Evolutionary conservation across 2,888 invertebrate species (phyloP), one percentile per base, ranked within the genome.

Genomic region (Cerastoderma edule): DNA sequence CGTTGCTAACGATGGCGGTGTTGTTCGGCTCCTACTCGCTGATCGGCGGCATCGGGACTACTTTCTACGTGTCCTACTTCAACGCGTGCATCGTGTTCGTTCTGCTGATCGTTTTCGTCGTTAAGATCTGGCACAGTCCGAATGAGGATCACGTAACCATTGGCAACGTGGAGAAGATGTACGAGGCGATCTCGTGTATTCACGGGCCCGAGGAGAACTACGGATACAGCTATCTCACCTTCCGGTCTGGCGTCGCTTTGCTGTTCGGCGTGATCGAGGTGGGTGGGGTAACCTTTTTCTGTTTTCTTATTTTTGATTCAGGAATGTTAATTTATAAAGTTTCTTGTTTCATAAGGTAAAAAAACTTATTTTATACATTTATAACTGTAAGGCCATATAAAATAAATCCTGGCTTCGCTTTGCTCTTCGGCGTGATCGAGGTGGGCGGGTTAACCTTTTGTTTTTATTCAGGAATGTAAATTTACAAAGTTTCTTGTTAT

Each of bases 41-140:
- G 60, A 89, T 91, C 60, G 91, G 91, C 16, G 91, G 91, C n/a
- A 84, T 91, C n/a, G 90, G 90, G 30, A 90, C 90, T 50, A 91
- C 91, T 56, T 90, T 91, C 76, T 91, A 91, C 71, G 91, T 91
- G 22, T 90, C 90, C 57, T 91, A 91, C 67, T 91, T 91, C 78
- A 91, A 91, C 78, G 90, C 89, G n/a, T 88, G 89, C 60, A 83
- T 90, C 19, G 89, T 90, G 32, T 91, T 89, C 80, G 85, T 89
- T 54, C 75, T 90, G 19, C 83, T 91, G 28, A 89, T 90, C 53
- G 88, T 89, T n/a, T 89, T 91, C 65, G 89, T 90, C 10, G 87
- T 89, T 6, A 89, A 89, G 72, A 89, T 90, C 46, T 86, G 89
- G 65, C 89, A 90, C 77, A 88, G 83, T 69, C 80, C 83, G 0